Evolutionary conservation across 1,140 invertebrate genomes (phyloP).

Genomic region (Potamilus streckersoni): DNA sequence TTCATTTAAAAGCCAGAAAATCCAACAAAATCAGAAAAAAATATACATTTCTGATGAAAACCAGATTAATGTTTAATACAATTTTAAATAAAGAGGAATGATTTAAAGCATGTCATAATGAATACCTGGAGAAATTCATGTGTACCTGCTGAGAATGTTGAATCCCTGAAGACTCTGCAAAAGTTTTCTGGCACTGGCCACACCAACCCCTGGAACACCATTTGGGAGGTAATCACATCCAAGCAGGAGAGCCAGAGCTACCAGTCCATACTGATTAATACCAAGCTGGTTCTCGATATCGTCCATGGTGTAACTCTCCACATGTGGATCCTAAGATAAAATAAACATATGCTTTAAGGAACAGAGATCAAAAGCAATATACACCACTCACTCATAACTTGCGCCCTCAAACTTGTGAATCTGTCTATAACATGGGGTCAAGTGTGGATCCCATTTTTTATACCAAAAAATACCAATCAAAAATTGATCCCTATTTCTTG

Average conservation of each 20-base stretch:
- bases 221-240: constrained; percentile 86
- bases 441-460: no score
- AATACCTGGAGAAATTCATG: constrained; percentile 1
- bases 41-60: no score
- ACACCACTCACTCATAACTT: not conserved
- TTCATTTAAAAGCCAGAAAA: no score
- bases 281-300: constrained; percentile 73
- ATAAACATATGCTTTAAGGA: not conserved
- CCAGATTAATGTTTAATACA: no score
- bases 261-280: constrained; percentile 83
- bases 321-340: constrained; percentile 62
- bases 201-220: constrained; percentile 84
- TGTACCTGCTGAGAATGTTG: constrained; percentile 53
- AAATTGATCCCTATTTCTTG: no score
- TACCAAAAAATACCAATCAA: no score
- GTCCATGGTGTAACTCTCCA: constrained; percentile 81
- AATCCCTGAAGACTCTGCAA: constrained; percentile 69
- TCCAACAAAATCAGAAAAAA: no score
- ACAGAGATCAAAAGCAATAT: not conserved
- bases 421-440: no score
- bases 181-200: constrained; percentile 81
- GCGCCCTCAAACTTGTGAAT: no score
- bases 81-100: no score
- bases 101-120: no score
- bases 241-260: constrained; percentile 84